Conservation (phyloP, 2,888 invertebrate genomes). For the Hecatera dysodea region DNA sequence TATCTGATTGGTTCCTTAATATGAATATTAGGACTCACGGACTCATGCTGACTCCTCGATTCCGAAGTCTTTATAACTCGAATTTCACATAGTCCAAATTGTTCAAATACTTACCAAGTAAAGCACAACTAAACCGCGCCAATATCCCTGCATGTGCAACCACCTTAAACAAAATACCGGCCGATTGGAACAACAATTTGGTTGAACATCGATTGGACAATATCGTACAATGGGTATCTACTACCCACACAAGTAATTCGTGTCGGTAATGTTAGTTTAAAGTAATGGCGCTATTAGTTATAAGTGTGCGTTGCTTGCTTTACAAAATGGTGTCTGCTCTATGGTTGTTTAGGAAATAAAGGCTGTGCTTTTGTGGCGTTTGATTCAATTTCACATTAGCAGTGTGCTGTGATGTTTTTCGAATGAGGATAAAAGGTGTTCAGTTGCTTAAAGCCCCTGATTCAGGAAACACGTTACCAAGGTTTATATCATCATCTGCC, state of each 20-base stretch:
- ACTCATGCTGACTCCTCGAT: too few species aligned
- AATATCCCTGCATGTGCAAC: conserved; percentile 17
- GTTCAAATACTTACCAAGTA: background rate
- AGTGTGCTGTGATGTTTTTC: background rate
- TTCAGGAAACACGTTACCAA: too few species aligned
- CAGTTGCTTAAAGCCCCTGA: background rate
- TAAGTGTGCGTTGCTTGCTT: conserved; percentile 44
- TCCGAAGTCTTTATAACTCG: too few species aligned
- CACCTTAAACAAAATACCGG: conserved; percentile 17
- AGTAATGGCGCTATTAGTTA: conserved; percentile 45
- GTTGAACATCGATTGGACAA: conserved; percentile 55
- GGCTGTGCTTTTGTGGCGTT: conserved; percentile 3
- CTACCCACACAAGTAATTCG: conserved; percentile 51
- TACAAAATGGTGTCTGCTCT: conserved; percentile 43
- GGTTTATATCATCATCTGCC: too few species aligned
- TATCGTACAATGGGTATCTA: conserved; percentile 42
- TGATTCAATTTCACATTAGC: background rate
- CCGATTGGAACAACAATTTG: conserved; percentile 48
- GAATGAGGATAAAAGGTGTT: background rate
- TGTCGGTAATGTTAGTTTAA: conserved; percentile 53
- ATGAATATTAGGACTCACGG: too few species aligned
- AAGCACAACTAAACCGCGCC: background rate
- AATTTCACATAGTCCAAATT: too few species aligned
- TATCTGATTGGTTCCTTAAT: too few species aligned
- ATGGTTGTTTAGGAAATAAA: conserved; percentile 9